Evolutionary conservation across 2,797 vertebrate species (phyloP), one percentile per base, ranked within the genome.

Genomic region (Gadopsis marmoratus): DNA sequence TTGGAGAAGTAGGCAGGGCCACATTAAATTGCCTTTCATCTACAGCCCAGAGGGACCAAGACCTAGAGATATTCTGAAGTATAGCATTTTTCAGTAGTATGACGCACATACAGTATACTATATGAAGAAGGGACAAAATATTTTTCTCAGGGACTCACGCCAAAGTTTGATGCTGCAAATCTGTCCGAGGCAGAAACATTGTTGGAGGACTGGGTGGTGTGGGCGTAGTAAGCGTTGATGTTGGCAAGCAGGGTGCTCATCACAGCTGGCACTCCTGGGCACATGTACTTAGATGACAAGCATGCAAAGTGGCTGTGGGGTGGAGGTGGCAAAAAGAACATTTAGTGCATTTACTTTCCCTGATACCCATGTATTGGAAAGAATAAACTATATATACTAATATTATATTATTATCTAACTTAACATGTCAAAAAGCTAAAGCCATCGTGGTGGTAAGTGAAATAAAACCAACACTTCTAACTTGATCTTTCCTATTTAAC

Each of bases 191-290:
- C 98, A 0, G 97, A 98, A 82, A 98, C 97, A 4, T 99, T 99
- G 90, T 96, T 96, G 94, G 97, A 96, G 74, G 98, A 98, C 90
- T 98, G 95, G 1, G 98, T 99, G 87, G 98, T 99, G 94, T 99
- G 98, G 4, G 97, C 98, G 0, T 99, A 99, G 94, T 99, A 99
- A 75, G 98, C 98, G 0, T 99, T 99, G 92, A 99, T 99, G 95
- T 99, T 99, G 93, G 98, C 98, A 1, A 99, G 94, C 43, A 99
- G 94, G n/a, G 98, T 99, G 89, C 98, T 99, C 98, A 99, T 99
- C 88, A 99, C 98, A 0, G 98, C 98, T 0, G 98, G 98, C 68
- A 99, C 98, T 9, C 98, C 97, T 0, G 98, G 98, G 74, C 98
- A 99, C 98, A 99, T 99, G 92, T 99, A 99, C 90, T 99, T 99